Conservation (phyloP, 2,113 vertebrate species). For the Phylloscopus trochilus region DNA sequence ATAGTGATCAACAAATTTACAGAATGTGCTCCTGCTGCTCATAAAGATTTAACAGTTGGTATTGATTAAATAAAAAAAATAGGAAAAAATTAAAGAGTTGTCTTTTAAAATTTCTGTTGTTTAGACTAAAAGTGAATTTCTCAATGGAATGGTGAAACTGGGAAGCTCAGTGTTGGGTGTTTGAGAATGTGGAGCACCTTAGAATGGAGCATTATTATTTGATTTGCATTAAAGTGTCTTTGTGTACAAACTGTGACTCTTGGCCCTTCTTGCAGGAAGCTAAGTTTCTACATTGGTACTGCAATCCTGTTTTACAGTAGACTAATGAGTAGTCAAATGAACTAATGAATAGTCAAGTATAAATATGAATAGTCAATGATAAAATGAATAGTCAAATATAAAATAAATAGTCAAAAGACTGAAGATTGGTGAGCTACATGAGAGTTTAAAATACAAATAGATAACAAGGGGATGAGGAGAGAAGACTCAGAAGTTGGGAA, state of each 20-base stretch:
- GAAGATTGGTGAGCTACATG: not conserved
- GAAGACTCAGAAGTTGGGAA: not conserved
- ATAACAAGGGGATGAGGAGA: not conserved
- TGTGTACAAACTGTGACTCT: constrained; percentile 15
- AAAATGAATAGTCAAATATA: too few relatives aligned
- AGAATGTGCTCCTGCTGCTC: not conserved
- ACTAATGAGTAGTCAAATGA: not conserved
- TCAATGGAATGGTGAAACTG: not conserved
- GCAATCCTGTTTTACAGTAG: not conserved
- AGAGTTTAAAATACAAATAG: not conserved
- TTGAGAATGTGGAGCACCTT: not conserved
- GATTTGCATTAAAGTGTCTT: constrained; percentile 53
- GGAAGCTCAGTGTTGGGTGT: not conserved
- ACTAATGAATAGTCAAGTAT: too few relatives aligned
- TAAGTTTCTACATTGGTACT: not conserved
- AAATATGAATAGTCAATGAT: too few relatives aligned
- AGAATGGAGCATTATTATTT: not conserved
- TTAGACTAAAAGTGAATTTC: not conserved
- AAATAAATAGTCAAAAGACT: not conserved
- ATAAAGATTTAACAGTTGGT: not conserved
- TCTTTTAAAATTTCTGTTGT: not conserved
- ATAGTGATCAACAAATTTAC: not conserved
- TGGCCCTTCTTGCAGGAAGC: constrained; percentile 11
- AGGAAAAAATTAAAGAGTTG: not conserved
- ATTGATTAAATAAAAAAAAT: constrained; percentile 24